phyloP scores from a whole-genome alignment of 2,888 invertebrate species.

The Drosophila prolongata region DNA sequence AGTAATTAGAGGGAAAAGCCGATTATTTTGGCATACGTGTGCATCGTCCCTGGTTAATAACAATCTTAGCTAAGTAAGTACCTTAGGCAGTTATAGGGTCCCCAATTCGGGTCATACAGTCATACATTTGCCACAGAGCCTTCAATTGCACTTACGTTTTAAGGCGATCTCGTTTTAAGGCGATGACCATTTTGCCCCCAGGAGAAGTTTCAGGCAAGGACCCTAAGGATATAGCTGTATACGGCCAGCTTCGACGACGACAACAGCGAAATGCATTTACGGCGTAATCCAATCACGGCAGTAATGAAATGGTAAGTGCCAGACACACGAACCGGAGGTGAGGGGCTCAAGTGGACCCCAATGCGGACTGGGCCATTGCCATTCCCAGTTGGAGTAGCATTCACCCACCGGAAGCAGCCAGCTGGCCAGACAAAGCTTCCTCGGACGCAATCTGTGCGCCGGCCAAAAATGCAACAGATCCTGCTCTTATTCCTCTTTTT shows the following conservation, averaged over 20 bases:
- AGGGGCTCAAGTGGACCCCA: slow-evolving; percentile 7
- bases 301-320: slow-evolving; percentile 68
- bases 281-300: slow-evolving; percentile 68
- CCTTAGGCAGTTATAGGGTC: not conserved
- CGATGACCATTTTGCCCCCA: slow-evolving; percentile 17
- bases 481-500: slow-evolving; percentile 12
- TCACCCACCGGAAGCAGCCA: slow-evolving; percentile 28
- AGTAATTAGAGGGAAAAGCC: not conserved
- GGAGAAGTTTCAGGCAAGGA: slow-evolving; percentile 2
- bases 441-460: not conserved
- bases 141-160: slow-evolving; percentile 1
- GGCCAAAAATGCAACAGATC: slow-evolving; percentile 43
- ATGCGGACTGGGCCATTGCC: slow-evolving; percentile 3
- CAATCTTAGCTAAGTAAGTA: not conserved
- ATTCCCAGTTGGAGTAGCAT: slow-evolving; percentile 25
- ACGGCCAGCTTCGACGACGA: slow-evolving; percentile 21
- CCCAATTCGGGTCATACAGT: not conserved
- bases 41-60: not conserved
- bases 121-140: not conserved
- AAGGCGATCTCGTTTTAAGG: slow-evolving; percentile 25
- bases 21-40: not conserved
- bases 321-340: slow-evolving; percentile 34
- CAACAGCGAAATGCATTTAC: slow-evolving; percentile 65
- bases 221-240: slow-evolving; percentile 15
- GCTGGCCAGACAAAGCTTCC: slow-evolving; percentile 27